A percentile compares a stretch with the other conserved stretches of the same genome.
phyloP scores from a whole-genome alignment of 2,113 vertebrate genomes.

The Cyprinus carpio region DNA sequence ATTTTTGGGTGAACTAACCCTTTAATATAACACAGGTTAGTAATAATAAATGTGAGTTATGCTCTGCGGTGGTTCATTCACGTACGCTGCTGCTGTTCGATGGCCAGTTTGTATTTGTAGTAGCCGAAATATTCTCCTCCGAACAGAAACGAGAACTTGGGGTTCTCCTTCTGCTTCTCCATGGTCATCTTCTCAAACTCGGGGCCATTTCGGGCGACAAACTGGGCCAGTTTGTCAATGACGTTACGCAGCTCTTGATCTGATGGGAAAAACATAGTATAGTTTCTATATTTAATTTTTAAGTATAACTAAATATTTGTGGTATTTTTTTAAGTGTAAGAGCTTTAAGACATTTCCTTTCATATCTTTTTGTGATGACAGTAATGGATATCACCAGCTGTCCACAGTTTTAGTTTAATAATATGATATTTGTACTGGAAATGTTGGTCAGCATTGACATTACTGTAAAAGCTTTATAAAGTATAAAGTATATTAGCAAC shows the following conservation, averaged over 20 bases:
- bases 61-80: constrained; percentile 33
- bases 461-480: not conserved
- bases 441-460: not conserved
- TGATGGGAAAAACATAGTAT: constrained; percentile 57
- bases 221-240: constrained; percentile 98
- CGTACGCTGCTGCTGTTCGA: constrained; percentile 92
- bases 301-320: too few species aligned
- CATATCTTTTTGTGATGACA: not conserved
- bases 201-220: constrained; percentile 93
- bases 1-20: too few species aligned
- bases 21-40: not conserved
- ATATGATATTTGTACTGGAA: not conserved
- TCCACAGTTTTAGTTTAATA: not conserved
- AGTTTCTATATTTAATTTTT: not conserved
- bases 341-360: not conserved
- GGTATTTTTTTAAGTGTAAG: constrained; percentile 50
- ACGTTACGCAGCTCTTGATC: constrained; percentile 97
- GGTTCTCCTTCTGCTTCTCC: constrained; percentile 98
- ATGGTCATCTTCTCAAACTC: constrained; percentile 99
- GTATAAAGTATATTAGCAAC: too few species aligned
- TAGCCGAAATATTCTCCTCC: constrained; percentile 95
- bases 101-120: constrained; percentile 93
- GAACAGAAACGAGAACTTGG: constrained; percentile 97
- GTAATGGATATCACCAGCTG: not conserved
- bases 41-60: not conserved